Conservation (phyloP, 2,113 vertebrate species). For the Crocuta crocuta region DNA sequence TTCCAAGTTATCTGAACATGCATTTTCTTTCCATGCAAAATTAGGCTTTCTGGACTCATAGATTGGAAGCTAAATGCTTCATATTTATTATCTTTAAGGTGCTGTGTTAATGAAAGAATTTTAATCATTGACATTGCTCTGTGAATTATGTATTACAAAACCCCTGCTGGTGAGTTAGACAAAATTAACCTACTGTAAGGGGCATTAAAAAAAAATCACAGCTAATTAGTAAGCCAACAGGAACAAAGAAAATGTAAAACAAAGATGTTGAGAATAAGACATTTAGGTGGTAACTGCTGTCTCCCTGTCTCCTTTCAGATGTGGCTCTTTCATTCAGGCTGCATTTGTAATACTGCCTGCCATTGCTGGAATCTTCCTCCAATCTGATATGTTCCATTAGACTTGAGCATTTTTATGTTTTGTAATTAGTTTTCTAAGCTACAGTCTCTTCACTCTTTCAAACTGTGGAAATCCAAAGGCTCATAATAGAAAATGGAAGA, state of each 20-base stretch:
- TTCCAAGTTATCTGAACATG: conserved; percentile 81
- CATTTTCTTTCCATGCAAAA: conserved; percentile 79
- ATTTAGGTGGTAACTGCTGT: conserved; percentile 74
- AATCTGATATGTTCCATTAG: conserved; percentile 86
- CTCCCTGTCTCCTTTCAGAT: conserved; percentile 73
- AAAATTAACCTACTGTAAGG: conserved; percentile 91
- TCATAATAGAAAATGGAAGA: conserved; percentile 90
- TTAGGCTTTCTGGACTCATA: conserved; percentile 83
- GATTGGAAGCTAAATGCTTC: conserved; percentile 86
- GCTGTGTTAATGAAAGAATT: conserved; percentile 91
- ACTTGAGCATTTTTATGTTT: conserved; percentile 87
- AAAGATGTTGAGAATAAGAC: conserved; percentile 85
- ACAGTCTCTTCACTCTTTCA: conserved; percentile 86
- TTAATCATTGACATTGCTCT: conserved; percentile 90
- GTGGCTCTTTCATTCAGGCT: conserved; percentile 62
- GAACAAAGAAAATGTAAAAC: conserved; percentile 89
- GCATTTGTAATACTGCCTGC: conserved; percentile 52
- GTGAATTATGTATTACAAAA: conserved; percentile 91
- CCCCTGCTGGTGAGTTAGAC: conserved; percentile 91
- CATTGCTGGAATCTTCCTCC: conserved; percentile 75
- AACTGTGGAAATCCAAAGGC: conserved; percentile 89
- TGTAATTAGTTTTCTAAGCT: conserved; percentile 90
- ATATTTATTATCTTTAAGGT: conserved; percentile 91
- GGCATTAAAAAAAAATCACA: conserved; percentile 88
- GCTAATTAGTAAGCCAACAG: conserved; percentile 89